Conservation (phyloP, 1,140 invertebrate species). For the Hylyphantes graminicola region DNA sequence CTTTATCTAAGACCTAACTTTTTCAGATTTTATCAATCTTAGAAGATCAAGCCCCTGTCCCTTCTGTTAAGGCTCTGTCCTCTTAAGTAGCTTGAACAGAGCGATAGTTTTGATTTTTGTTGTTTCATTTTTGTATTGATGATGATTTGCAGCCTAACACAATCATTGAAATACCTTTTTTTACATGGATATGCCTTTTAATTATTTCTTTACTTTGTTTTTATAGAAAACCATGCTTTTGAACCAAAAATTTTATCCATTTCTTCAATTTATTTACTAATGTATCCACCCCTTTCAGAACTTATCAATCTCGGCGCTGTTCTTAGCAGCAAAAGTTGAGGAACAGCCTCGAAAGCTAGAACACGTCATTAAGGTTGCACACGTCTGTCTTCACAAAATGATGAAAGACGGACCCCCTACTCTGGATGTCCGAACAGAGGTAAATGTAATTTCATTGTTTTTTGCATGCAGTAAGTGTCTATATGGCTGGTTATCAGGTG, state of each 20-base stretch:
- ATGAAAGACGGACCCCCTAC: slow-evolving; percentile 66
- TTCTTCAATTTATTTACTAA: slow-evolving; percentile 18
- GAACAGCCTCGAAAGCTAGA: slow-evolving; percentile 96
- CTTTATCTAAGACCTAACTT: no score
- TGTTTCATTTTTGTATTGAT: no score
- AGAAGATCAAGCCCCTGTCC: no score
- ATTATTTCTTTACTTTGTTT: background rate
- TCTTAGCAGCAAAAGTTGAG: slow-evolving; percentile 96
- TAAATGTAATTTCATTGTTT: slow-evolving; percentile 65
- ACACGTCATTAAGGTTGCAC: slow-evolving; percentile 91
- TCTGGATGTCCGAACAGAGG: slow-evolving; percentile 80
- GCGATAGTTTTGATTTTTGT: no score
- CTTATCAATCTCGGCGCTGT: slow-evolving; percentile 74
- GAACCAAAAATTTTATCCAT: background rate
- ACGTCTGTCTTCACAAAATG: slow-evolving; percentile 78
- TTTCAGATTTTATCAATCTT: no score
- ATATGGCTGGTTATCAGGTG: background rate
- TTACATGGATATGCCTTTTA: no score
- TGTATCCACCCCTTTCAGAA: slow-evolving; percentile 9
- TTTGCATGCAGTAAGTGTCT: background rate
- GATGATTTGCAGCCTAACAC: no score
- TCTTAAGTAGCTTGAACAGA: no score
- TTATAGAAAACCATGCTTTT: background rate
- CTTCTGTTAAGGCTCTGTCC: no score
- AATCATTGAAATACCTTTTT: no score